phyloP scores from a whole-genome alignment of 1,140 invertebrate genomes.

The Doryteuthis pealeii region DNA sequence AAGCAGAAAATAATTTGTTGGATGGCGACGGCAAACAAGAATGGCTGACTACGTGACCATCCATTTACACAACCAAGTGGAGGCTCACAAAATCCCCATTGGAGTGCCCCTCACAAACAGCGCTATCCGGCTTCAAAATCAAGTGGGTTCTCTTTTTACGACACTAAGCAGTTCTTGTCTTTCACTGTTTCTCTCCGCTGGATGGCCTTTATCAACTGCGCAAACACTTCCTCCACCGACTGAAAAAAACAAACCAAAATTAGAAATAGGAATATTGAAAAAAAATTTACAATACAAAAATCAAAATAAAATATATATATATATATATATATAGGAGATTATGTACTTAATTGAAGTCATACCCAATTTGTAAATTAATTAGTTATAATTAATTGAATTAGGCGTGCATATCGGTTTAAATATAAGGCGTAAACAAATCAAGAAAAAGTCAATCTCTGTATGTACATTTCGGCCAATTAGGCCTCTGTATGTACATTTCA shows the following conservation, averaged over 20 bases:
- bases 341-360: too few species aligned
- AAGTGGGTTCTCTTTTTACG: conserved; percentile 14
- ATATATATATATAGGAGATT: too few species aligned
- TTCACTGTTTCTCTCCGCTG: conserved; percentile 32
- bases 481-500: too few species aligned
- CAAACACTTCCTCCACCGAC: conserved; percentile 45
- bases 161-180: conserved; percentile 35
- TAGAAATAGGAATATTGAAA: conserved; percentile 4
- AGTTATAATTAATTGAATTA: too few species aligned
- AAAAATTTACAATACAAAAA: too few species aligned
- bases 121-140: not conserved
- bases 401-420: too few species aligned
- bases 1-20: not conserved
- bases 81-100: not conserved
- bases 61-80: not conserved
- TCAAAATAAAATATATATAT: too few species aligned
- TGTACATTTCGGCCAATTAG: too few species aligned
- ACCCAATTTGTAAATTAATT: too few species aligned
- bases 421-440: too few species aligned
- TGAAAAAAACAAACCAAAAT: conserved; percentile 30
- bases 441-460: too few species aligned
- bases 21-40: not conserved
- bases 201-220: conserved; percentile 41
- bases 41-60: not conserved
- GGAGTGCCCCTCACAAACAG: not conserved